Evolutionary conservation across 2,113 vertebrate genomes (phyloP), one percentile per base, ranked within the genome.

Genomic region (Pseudopipra pipra): DNA sequence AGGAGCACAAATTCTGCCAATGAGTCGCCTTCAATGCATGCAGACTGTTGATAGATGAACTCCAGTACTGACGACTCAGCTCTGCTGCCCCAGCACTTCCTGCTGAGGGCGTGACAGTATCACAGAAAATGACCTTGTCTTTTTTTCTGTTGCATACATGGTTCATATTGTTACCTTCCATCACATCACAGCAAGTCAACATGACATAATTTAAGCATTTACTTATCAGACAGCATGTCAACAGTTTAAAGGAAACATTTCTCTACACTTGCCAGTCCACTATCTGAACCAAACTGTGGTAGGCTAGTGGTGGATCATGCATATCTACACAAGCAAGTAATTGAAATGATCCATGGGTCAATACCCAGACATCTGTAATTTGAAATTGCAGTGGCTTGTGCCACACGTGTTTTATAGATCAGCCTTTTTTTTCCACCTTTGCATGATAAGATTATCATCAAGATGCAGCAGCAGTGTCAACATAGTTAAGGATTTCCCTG

Each of bases 341-440:
- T 93, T 92, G 76, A 93, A 96, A 93, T 96, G 92, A 97, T 96
- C 93, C 47, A 14, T 25, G 61, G 92, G 92, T 95, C 96, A 96
- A 93, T 90, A 95, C 37, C 23, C 65, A 90, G 83, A 90, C 80
- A 93, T 68, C 76, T 54, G 70, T 85, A 94, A 90, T 90, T 85
- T 23, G 12, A 93, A 97, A 96, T 68, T 81, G 68, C 65, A 81
- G 88, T 65, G 83, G 56, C 66, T 93, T 78, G 39, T 62, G 80
- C 46, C 0, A 20, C 65, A 86, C 31, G 14, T 58, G 71, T 88
- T 95, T 92, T 93, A 96, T 75, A 95, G 93, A 94, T 87, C 76
- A 78, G n/a, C 12, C 35, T 22, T 73, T 75, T 87, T 82, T 83
- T 65, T 27, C 43, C 49, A 94, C 79, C 83, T 84, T 95, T 90